Conservation (phyloP, 2,797 vertebrate genomes). For the Muscicapa striata region DNA sequence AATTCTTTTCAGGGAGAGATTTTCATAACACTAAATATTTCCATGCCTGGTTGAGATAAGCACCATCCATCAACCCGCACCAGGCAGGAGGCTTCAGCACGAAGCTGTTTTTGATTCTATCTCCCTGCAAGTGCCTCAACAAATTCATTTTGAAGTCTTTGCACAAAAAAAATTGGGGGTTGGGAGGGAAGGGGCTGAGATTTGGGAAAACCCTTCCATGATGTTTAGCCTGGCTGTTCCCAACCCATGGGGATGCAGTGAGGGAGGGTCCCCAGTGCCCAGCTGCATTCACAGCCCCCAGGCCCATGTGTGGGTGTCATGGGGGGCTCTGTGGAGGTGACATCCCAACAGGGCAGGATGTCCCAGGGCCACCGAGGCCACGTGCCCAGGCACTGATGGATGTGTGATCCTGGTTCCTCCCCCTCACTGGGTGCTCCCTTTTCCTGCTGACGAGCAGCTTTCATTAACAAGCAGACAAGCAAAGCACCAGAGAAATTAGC, state of each 20-base stretch:
- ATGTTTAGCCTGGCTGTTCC: background rate
- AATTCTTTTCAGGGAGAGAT: background rate
- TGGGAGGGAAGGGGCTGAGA: rapidly evolving
- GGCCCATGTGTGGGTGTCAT: rapidly evolving
- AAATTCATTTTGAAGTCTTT: background rate
- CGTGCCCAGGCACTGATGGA: background rate
- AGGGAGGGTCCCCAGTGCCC: background rate
- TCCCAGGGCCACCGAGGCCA: background rate
- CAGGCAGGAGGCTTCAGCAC: background rate
- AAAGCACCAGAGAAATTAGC: conserved; percentile 43
- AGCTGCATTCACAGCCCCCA: background rate
- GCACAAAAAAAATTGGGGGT: background rate
- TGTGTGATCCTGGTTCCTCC: background rate
- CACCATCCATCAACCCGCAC: background rate
- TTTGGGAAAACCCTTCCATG: background rate
- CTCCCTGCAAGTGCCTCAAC: background rate
- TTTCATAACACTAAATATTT: background rate
- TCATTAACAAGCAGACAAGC: background rate
- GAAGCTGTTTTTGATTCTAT: background rate
- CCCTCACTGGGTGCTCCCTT: background rate
- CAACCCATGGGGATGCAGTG: rapidly evolving
- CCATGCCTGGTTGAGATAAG: background rate
- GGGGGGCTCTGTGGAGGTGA: background rate
- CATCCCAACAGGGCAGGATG: rapidly evolving
- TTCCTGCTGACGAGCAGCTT: conserved; percentile 27